These are phyloP conservation scores for Platerodrilus igneus DNA, from an alignment of 2,888 invertebrate genomes.

Conservation along the genomic window DNA sequence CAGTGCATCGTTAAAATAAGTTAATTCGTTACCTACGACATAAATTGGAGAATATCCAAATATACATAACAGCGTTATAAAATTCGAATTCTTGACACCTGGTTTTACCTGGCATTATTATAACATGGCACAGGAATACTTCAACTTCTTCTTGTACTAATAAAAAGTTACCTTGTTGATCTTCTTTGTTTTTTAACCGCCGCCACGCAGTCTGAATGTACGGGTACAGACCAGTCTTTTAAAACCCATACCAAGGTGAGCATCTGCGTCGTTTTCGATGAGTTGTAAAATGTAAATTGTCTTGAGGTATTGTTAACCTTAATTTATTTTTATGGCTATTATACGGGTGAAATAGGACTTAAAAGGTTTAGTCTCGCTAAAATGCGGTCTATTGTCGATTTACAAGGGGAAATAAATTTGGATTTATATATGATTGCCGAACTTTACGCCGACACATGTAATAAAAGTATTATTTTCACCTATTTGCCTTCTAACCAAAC, in stretches of 20 bases:
- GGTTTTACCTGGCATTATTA: conserved; percentile 30
- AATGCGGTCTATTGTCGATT: conserved; percentile 25
- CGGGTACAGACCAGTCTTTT: conserved; percentile 16
- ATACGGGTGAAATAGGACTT: conserved; percentile 34
- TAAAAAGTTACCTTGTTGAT: conserved; percentile 30
- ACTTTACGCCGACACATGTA: conserved; percentile 22
- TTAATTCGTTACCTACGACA: conserved; percentile 10
- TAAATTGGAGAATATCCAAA: too few species aligned
- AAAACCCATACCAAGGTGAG: conserved; percentile 16
- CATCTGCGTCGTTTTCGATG: conserved; percentile 30
- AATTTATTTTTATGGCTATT: conserved; percentile 36
- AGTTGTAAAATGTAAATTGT: conserved; percentile 37
- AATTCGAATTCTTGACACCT: conserved; percentile 34
- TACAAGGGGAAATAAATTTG: conserved; percentile 28
- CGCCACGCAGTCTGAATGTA: conserved; percentile 38
- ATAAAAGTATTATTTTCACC: conserved; percentile 30
- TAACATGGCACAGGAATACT: conserved; percentile 27
- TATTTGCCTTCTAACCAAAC: conserved; percentile 22
- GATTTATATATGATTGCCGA: conserved; percentile 27
- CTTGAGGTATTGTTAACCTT: conserved; percentile 34
- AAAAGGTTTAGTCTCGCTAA: conserved; percentile 24
- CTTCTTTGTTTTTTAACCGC: conserved; percentile 33
- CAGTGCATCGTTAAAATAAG: conserved; percentile 17
- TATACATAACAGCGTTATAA: conserved; percentile 32
- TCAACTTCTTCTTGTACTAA: conserved; percentile 30